Conservation (phyloP, 2,113 vertebrate species). For the Athene noctua region DNA sequence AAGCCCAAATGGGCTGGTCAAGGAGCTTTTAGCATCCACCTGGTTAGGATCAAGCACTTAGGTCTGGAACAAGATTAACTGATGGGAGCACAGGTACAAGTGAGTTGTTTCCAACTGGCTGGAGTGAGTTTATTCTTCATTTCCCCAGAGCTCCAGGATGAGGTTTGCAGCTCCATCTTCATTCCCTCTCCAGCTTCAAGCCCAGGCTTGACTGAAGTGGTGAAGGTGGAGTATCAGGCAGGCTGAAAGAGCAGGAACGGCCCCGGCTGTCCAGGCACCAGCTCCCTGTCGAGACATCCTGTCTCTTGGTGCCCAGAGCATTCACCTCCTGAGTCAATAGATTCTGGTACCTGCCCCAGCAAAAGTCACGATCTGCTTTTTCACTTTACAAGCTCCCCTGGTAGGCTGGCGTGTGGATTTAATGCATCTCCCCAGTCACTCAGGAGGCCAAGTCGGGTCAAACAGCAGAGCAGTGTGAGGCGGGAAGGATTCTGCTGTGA, state of each 20-base stretch:
- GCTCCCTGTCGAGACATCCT: not conserved
- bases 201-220: not conserved
- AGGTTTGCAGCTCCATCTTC: not conserved
- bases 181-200: not conserved
- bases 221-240: not conserved
- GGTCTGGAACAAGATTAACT: not conserved
- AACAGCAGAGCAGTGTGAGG: not conserved
- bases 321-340: not conserved
- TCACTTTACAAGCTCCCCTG: not conserved
- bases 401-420: accelerated
- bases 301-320: not conserved
- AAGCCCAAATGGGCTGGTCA: not conserved
- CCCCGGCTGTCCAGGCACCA: accelerated
- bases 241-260: not conserved
- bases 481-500: not conserved
- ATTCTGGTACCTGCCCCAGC: not conserved
- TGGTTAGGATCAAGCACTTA: not conserved
- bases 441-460: not conserved
- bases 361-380: not conserved
- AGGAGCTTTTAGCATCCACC: not conserved
- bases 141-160: not conserved
- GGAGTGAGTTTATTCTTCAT: not conserved
- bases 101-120: not conserved
- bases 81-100: not conserved
- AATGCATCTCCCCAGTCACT: not conserved